A percentile compares a stretch with the other conserved stretches of the same genome.
Evolutionary conservation across 2,797 vertebrate genomes (phyloP).

Genomic region (Urosaurus nigricauda): DNA sequence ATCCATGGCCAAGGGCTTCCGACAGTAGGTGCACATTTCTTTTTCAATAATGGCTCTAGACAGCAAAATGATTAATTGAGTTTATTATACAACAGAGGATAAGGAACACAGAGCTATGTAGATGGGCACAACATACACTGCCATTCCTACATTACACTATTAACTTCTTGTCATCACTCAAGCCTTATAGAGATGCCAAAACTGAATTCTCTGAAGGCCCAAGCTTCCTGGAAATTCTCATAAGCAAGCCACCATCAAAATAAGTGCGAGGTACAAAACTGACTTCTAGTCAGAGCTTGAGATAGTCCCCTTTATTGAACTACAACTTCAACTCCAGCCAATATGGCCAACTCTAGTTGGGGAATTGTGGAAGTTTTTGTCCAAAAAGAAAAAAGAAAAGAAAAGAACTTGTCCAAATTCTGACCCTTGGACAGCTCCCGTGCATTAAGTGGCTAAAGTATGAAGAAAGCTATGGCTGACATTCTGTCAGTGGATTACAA

Average conservation of each 20-base stretch:
- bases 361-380: no score
- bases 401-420: no score
- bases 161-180: neutral
- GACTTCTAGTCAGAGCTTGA: neutral
- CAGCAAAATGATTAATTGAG: slow-evolving; percentile 48
- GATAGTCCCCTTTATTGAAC: no score
- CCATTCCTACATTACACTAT: neutral
- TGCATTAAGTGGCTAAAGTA: neutral
- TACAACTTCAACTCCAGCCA: no score
- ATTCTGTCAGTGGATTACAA: no score
- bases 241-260: neutral
- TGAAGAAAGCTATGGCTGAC: neutral
- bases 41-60: slow-evolving; percentile 87
- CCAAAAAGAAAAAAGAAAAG: no score
- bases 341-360: no score
- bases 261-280: neutral
- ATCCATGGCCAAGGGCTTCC: slow-evolving; percentile 87
- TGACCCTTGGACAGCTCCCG: neutral
- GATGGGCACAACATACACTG: neutral
- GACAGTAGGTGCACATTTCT: slow-evolving; percentile 92
- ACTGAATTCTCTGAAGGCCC: neutral
- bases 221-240: neutral
- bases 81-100: accelerated
- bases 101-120: neutral
- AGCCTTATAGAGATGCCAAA: neutral